Evolutionary conservation across 2,113 vertebrate species (phyloP).

Genomic region (Symphodus melops): DNA sequence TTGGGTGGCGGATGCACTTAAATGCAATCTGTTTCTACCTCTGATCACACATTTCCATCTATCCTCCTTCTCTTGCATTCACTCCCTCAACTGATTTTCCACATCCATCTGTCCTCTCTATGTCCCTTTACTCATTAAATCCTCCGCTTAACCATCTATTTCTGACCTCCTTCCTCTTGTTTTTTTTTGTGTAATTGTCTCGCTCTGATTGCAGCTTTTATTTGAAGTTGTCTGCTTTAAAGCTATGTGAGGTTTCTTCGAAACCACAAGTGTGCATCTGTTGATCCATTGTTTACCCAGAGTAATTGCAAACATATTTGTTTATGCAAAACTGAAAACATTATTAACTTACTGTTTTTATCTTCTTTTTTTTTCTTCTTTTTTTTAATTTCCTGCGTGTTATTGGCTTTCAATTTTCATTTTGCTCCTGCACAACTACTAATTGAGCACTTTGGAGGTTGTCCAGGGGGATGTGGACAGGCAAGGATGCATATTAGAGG

Average conservation of each 20-base stretch:
- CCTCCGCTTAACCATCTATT: not conserved
- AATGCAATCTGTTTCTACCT: not conserved
- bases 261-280: constrained; percentile 39
- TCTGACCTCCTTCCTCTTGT: constrained; percentile 3
- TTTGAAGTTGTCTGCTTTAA: constrained; percentile 45
- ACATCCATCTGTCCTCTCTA: not conserved
- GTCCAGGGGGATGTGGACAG: not conserved
- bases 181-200: constrained; percentile 8
- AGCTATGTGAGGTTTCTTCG: constrained; percentile 47
- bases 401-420: constrained; percentile 14
- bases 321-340: constrained; percentile 58
- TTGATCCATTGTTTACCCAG: constrained; percentile 52
- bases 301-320: constrained; percentile 67
- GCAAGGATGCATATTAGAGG: not conserved
- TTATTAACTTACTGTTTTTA: constrained; percentile 38
- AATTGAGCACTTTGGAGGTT: constrained; percentile 3
- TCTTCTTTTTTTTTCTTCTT: too few species aligned
- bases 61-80: not conserved
- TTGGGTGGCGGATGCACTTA: constrained; percentile 2
- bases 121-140: not conserved
- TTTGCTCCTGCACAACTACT: not conserved
- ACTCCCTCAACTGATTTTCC: not conserved
- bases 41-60: constrained; percentile 4
- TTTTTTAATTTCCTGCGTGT: constrained; percentile 4
- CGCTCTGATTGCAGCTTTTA: constrained; percentile 46